These are phyloP conservation scores for Ernsta delagoae DNA, from an alignment of 2,888 invertebrate species.

Conservation along the genomic window DNA sequence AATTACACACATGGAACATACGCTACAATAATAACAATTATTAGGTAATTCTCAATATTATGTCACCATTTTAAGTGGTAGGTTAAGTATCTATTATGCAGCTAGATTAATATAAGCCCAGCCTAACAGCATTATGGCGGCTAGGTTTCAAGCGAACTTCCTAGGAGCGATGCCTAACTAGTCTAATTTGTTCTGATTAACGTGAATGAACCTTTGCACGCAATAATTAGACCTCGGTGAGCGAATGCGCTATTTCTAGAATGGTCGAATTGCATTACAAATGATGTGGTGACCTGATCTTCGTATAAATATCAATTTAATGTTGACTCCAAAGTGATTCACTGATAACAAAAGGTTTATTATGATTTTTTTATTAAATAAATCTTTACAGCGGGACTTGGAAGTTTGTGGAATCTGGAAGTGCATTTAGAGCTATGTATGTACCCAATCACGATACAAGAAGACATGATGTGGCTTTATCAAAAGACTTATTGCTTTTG, in stretches of 20 bases:
- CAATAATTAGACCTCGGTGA: conserved; percentile 35
- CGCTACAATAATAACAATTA: too few species aligned
- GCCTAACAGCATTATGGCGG: conserved; percentile 1
- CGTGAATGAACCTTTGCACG: conserved; percentile 38
- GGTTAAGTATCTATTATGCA: neutral
- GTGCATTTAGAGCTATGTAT: too few species aligned
- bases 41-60: too few species aligned
- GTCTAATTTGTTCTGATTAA: conserved; percentile 38
- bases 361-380: too few species aligned
- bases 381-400: too few species aligned
- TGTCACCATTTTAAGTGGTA: too few species aligned
- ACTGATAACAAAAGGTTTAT: neutral
- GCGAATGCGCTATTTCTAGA: conserved; percentile 36
- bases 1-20: too few species aligned
- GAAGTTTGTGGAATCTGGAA: too few species aligned
- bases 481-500: too few species aligned
- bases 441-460: too few species aligned
- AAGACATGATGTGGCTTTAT: too few species aligned
- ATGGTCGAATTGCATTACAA: conserved; percentile 27
- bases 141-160: conserved; percentile 25
- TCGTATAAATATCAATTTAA: conserved; percentile 29
- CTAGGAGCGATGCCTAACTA: conserved; percentile 28
- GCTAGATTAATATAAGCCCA: conserved; percentile 17
- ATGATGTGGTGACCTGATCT: conserved; percentile 12
- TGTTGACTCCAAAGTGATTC: conserved; percentile 17